Base-by-base conservation (phyloP, 1,140 invertebrate species). In the Platyscapa corneri region DNA sequence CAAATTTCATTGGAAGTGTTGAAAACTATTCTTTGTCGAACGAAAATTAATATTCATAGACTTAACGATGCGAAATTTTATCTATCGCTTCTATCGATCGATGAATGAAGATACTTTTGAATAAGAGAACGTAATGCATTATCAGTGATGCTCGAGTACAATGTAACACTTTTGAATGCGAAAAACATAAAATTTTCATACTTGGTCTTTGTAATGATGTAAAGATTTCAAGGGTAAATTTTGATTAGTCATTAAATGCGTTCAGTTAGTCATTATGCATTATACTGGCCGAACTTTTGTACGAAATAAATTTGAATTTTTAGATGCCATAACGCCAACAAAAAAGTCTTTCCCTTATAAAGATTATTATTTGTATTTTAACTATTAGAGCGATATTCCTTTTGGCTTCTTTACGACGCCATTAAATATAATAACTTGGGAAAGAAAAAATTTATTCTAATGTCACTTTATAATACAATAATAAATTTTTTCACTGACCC, bases 1-100 rank as follows among this genome's bases (percentile, higher is more conserved):
- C 87, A 89, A 90, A 89, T 90, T 88, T 85, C 76, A 78, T 88
- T 90, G 84, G 88, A 89, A 39, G 76, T 81, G 16, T 70, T 34
- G 67, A 32, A 23, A 49, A 53, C 12, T 27, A 84, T 70, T 80
- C 86, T 89, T 89, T 89, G 87, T 84, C 86, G 64, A 86, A 89
- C 86, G 64, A 86, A 89, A 91, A 92, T 92, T 91, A 91, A 92
- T 91, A 92, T 92, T 90, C 91, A 91, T 90, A 89, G 89, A 88
- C 3, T 75, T 60, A 83, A 74, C 53, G 32, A 83, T 75, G 67
- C n/a, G 39, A 56, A 7, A 23, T 16, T 72, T 53, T 49, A 53
- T 82, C 39, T 3, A 30, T 74, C n/a, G 81, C 30, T 74, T 74
- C 46, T 30, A 75, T 75, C 53, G 67, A 82, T 75, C 18, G 30